Percentiles rank a stretch among this genome's conserved stretches.
Evolutionary conservation across 2,888 invertebrate genomes (phyloP).

Genomic region (Sesamia inferens): DNA sequence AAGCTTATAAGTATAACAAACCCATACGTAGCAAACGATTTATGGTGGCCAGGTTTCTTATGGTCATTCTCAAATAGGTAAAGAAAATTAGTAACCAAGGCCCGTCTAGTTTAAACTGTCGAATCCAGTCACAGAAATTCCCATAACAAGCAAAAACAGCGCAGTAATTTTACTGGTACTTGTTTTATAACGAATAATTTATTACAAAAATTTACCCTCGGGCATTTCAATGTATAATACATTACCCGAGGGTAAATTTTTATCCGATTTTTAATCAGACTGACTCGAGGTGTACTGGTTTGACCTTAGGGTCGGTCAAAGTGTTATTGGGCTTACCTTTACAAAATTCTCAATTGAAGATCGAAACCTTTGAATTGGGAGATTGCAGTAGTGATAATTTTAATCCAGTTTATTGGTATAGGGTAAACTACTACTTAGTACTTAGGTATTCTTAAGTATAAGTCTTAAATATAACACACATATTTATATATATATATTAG

Average conservation of each 20-base stretch:
- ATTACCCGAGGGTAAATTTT: neutral
- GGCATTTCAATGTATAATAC: neutral
- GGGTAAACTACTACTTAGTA: neutral
- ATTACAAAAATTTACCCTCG: neutral
- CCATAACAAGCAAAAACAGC: neutral
- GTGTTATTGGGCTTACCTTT: neutral
- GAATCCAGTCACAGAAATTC: neutral
- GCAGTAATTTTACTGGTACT: neutral
- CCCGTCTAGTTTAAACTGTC: neutral
- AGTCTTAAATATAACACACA: neutral
- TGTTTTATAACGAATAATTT: neutral
- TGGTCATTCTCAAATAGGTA: neutral
- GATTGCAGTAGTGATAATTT: neutral
- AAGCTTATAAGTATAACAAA: neutral
- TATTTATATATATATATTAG: too few relatives aligned
- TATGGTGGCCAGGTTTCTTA: neutral
- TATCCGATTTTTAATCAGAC: slow-evolving; percentile 6
- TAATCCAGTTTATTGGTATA: neutral
- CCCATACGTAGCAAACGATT: neutral
- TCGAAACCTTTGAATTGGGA: neutral
- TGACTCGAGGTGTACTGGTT: neutral
- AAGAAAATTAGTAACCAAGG: neutral
- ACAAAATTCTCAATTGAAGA: neutral
- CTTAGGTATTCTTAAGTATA: neutral
- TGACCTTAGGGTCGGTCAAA: neutral